Conservation (phyloP, 2,113 vertebrate species). For the Turnix velox region DNA sequence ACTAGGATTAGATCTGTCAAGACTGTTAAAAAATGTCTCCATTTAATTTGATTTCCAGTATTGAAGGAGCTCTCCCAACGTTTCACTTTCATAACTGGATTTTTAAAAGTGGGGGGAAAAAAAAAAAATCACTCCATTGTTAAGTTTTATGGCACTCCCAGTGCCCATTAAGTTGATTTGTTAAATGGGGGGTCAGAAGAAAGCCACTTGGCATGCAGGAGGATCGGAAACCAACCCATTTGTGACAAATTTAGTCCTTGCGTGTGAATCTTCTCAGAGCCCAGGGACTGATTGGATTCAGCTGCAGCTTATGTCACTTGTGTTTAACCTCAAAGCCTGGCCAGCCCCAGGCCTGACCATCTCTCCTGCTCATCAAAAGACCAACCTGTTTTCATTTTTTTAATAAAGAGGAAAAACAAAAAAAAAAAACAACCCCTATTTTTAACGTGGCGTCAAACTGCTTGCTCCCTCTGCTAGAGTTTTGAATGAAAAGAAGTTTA, state of each 20-base stretch:
- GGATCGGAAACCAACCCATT: constrained; percentile 81
- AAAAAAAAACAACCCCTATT: no score
- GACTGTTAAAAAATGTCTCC: constrained; percentile 83
- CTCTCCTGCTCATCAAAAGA: constrained; percentile 32
- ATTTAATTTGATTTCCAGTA: constrained; percentile 88
- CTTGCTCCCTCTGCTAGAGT: background rate
- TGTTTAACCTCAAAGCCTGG: constrained; percentile 72
- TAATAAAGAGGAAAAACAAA: no score
- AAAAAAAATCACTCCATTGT: constrained; percentile 80
- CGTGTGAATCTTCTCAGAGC: constrained; percentile 75
- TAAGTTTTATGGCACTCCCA: constrained; percentile 82
- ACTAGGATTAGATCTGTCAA: constrained; percentile 85
- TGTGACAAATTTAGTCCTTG: constrained; percentile 76
- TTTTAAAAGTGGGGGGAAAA: constrained; percentile 84
- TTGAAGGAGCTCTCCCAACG: constrained; percentile 77
- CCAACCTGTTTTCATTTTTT: constrained; percentile 18
- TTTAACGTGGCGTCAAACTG: background rate
- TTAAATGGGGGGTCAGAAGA: constrained; percentile 79
- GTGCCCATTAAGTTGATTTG: constrained; percentile 82
- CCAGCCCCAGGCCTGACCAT: constrained; percentile 51
- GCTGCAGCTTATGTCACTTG: constrained; percentile 73
- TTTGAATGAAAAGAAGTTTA: background rate
- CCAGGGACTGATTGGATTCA: constrained; percentile 79
- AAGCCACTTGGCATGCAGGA: constrained; percentile 72
- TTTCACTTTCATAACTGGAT: constrained; percentile 81